Conservation (phyloP, 2,797 vertebrate species). For the Eulemur rubriventer region DNA sequence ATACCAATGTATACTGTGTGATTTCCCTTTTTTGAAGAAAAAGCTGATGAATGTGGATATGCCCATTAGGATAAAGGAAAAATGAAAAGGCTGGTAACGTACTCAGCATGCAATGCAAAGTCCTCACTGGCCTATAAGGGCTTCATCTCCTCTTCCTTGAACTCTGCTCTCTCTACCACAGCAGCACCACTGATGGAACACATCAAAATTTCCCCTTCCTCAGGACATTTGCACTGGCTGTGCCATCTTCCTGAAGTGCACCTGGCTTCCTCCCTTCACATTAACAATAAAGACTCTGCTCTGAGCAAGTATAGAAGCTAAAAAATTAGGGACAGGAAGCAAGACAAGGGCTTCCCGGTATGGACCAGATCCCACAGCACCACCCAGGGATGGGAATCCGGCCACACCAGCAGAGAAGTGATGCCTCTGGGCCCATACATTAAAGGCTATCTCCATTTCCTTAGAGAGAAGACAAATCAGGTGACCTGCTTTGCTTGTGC, state of each 20-base stretch:
- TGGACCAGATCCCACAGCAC: neutral
- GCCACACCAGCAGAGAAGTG: neutral
- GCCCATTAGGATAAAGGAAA: neutral
- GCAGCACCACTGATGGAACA: neutral
- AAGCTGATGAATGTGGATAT: neutral
- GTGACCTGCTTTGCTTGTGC: neutral
- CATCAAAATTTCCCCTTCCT: neutral
- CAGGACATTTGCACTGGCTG: neutral
- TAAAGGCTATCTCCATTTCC: neutral
- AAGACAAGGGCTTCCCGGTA: neutral
- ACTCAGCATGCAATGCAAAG: too few species aligned
- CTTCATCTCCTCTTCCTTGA: neutral
- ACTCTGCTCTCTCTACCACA: neutral
- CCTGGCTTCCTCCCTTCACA: neutral
- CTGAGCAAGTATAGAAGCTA: neutral
- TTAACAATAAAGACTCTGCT: neutral
- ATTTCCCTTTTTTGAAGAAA: neutral
- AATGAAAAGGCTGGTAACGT: neutral
- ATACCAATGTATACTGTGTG: too few species aligned
- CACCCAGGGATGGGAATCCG: neutral
- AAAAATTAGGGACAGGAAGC: neutral
- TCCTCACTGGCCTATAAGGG: rapidly evolving
- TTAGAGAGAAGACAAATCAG: neutral
- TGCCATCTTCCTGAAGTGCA: neutral
- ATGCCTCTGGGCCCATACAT: neutral